These are phyloP conservation scores for Cotesia congregata DNA, from an alignment of 2,888 invertebrate genomes.

Conservation along the genomic window DNA sequence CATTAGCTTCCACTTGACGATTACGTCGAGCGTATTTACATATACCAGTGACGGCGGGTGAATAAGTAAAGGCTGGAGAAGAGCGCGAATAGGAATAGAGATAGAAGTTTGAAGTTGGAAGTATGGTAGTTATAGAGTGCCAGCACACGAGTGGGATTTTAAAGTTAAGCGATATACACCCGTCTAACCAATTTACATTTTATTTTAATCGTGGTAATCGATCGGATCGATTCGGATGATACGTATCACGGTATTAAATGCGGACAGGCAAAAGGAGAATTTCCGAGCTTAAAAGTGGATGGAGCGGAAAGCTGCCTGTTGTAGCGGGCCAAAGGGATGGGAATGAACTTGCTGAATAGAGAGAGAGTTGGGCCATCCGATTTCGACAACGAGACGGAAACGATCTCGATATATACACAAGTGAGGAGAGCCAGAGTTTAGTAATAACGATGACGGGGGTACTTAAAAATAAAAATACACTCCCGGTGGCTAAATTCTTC, in stretches of 20 bases:
- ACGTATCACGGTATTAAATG: constrained; percentile 58
- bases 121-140: background rate
- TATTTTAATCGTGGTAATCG: constrained; percentile 70
- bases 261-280: constrained; percentile 44
- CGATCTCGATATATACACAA: constrained; percentile 21
- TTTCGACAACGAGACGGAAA: constrained; percentile 13
- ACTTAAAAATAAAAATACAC: constrained; percentile 69
- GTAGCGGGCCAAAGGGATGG: background rate
- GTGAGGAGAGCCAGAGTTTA: constrained; percentile 14
- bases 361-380: constrained; percentile 26
- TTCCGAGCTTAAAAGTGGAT: constrained; percentile 6
- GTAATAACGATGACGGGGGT: constrained; percentile 36
- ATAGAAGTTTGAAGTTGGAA: background rate
- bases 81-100: background rate
- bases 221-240: constrained; percentile 56
- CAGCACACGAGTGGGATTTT: constrained; percentile 5
- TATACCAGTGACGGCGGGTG: constrained; percentile 43
- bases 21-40: constrained; percentile 57
- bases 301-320: constrained; percentile 24
- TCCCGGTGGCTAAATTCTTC: constrained; percentile 56
- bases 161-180: background rate
- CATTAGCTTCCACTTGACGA: constrained; percentile 70
- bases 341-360: background rate
- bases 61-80: constrained; percentile 15
- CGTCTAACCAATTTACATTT: constrained; percentile 66